A percentile compares a stretch with the other conserved stretches of the same genome.
Evolutionary conservation across 2,797 vertebrate genomes (phyloP).

Genomic region (Sternotherus odoratus): DNA sequence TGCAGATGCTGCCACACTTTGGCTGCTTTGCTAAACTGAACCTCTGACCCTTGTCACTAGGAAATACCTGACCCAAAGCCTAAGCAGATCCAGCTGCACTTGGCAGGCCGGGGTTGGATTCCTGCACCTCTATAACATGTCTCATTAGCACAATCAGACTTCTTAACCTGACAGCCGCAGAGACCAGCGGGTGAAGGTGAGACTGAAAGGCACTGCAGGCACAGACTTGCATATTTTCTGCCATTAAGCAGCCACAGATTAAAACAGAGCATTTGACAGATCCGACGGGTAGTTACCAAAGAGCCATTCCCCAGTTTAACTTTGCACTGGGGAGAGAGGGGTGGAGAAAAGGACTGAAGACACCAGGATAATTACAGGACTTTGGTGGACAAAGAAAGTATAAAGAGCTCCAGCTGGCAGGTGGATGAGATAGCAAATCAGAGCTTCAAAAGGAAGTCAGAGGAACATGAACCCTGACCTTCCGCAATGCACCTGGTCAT

Average conservation of each 20-base stretch:
- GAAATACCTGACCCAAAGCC: not conserved
- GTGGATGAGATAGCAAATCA: not conserved
- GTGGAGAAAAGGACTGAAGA: not conserved
- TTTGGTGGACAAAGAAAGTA: not conserved
- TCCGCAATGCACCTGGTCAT: accelerated
- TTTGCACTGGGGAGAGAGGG: not conserved
- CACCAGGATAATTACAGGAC: not conserved
- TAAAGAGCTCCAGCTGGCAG: not conserved
- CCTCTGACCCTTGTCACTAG: accelerated
- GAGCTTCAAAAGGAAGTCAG: not conserved
- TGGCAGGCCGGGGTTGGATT: not conserved
- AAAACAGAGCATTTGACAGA: not conserved
- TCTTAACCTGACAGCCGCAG: not conserved
- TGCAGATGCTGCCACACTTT: not conserved
- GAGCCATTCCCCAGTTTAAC: not conserved
- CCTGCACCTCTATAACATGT: not conserved
- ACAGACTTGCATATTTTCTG: slow-evolving; percentile 11
- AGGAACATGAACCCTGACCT: not conserved
- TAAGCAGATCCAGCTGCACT: not conserved
- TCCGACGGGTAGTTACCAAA: not conserved
- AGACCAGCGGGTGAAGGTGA: slow-evolving; percentile 36
- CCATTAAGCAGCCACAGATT: slow-evolving; percentile 38
- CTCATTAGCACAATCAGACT: not conserved
- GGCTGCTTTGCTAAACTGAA: not conserved
- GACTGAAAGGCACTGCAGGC: slow-evolving; percentile 21